Conservation (phyloP, 2,888 invertebrate genomes). For the Dinocampus coccinellae region DNA sequence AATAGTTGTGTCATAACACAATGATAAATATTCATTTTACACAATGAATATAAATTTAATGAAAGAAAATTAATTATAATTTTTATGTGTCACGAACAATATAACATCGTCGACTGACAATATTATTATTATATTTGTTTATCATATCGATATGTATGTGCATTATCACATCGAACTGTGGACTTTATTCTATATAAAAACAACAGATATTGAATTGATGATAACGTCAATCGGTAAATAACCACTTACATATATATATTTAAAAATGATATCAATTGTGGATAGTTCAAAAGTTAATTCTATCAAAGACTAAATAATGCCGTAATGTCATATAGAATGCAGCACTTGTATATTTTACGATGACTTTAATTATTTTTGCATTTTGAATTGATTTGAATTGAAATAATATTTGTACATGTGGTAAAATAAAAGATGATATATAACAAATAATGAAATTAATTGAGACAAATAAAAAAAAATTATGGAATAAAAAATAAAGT, state of each 20-base stretch:
- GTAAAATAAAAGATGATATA: too few relatives aligned
- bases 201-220: slow-evolving; percentile 44
- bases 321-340: slow-evolving; percentile 22
- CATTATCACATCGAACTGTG: slow-evolving; percentile 27
- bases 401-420: too few relatives aligned
- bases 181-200: slow-evolving; percentile 48
- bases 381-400: too few relatives aligned
- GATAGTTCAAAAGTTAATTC: slow-evolving; percentile 3
- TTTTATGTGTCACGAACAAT: background rate
- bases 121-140: background rate
- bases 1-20: background rate
- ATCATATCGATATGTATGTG: background rate
- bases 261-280: background rate
- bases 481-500: too few relatives aligned
- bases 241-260: background rate
- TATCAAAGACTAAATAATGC: background rate
- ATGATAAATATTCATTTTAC: too few relatives aligned
- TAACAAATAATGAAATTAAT: too few relatives aligned
- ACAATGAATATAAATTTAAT: background rate
- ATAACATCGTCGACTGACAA: background rate
- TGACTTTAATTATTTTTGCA: background rate
- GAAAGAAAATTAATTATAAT: background rate
- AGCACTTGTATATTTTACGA: slow-evolving; percentile 22
- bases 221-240: slow-evolving; percentile 33
- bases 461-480: too few relatives aligned